Conservation (phyloP, 2,888 invertebrate species). For the Petrolisthes manimaculis region DNA sequence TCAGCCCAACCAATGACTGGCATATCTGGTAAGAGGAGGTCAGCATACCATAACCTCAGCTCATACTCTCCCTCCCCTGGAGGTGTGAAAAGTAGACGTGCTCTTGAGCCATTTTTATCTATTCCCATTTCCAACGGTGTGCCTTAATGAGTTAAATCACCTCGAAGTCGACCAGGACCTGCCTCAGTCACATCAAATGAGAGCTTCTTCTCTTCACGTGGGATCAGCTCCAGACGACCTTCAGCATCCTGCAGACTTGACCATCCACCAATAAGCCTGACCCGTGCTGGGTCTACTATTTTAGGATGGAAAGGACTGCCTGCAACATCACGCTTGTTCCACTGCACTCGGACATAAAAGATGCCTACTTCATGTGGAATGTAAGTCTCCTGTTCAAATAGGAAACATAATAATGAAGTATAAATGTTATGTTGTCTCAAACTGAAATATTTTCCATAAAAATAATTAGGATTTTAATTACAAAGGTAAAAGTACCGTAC, state of each 20-base stretch:
- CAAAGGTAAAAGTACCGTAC: not conserved
- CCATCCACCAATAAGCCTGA: constrained; percentile 83
- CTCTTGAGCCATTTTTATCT: constrained; percentile 69
- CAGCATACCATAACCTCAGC: constrained; percentile 83
- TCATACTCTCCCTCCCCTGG: constrained; percentile 80
- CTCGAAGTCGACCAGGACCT: constrained; percentile 81
- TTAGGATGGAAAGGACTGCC: constrained; percentile 87
- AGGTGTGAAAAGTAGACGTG: constrained; percentile 75
- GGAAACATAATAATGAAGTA: not conserved
- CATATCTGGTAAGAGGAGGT: constrained; percentile 80
- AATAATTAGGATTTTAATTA: too few species aligned
- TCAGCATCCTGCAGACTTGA: constrained; percentile 81
- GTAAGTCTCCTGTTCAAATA: constrained; percentile 79
- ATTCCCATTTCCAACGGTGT: constrained; percentile 54
- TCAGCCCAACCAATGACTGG: constrained; percentile 75
- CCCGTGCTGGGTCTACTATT: constrained; percentile 78
- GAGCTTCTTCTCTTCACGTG: constrained; percentile 74
- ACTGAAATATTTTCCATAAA: too few species aligned
- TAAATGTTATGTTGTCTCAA: too few species aligned
- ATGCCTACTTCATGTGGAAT: constrained; percentile 91
- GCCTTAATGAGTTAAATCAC: constrained; percentile 60
- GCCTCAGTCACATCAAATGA: constrained; percentile 90
- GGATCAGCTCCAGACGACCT: constrained; percentile 71
- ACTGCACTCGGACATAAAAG: constrained; percentile 87
- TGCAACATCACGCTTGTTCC: constrained; percentile 73